Evolutionary conservation across 2,797 vertebrate species (phyloP), one percentile per base, ranked within the genome.

Genomic region (Bradypodion pumilum): DNA sequence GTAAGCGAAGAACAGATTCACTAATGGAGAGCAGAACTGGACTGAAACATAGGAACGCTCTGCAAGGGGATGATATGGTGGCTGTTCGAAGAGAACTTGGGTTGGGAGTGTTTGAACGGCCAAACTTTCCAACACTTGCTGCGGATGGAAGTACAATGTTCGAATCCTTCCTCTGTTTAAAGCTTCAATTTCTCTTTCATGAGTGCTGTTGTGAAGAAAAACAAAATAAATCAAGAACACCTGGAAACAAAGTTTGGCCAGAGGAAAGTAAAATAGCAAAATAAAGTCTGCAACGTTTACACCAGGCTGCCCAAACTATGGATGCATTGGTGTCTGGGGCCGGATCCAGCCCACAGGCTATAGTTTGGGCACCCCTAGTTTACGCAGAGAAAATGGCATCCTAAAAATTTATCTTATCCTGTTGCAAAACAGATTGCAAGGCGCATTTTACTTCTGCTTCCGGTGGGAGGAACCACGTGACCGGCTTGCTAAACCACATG

Each of bases 131-230:
- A n/a, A n/a, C n/a, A n/a, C n/a, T n/a, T n/a, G n/a, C n/a, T n/a
- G n/a, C n/a, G n/a, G n/a, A n/a, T n/a, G n/a, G n/a, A n/a, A n/a
- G n/a, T n/a, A n/a, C n/a, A n/a, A n/a, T n/a, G n/a, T n/a, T n/a
- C n/a, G n/a, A n/a, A n/a, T n/a, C n/a, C n/a, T n/a, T n/a, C n/a
- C n/a, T 98, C 97, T 0, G 96, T 90, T 0, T 95, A 91, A 1
- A 98, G 97, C 97, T 92, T 97, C 97, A 70, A 97, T 94, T 1
- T 98, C 96, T 35, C 96, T 98, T 91, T 98, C 96, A 66, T 97
- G 97, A 27, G 96, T 96, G 74, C 97, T 98, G 93, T 78, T 49
- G n/a, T n/a, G n/a, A n/a, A n/a, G 90, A 90, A 85, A 78, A 73
- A 90, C n/a, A 89, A 85, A 82, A 69, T 6, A 62, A 40, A 72